Evolutionary conservation across 2,113 vertebrate species (phyloP), one percentile per base, ranked within the genome.

Genomic region (Sphaerodactylus townsendi): DNA sequence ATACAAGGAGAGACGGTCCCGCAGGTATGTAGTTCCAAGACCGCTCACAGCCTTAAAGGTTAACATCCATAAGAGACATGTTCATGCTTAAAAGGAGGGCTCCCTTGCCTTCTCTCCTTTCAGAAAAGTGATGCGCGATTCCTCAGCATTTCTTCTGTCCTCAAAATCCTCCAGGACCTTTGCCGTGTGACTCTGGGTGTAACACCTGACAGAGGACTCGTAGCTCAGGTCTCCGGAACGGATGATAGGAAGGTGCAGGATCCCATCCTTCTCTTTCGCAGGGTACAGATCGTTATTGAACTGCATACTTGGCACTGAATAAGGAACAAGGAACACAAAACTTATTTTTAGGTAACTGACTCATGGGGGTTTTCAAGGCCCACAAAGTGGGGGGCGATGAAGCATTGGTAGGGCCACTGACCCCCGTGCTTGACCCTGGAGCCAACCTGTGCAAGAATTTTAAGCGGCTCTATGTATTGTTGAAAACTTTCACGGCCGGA

Each of bases 271-370:
- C 95, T 99, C 99, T 92, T 96, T 97, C 80, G 96, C 97, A 0
- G 70, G 95, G 89, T 97, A 98, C 9, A 91, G 59, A 10, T 92
- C 97, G 94, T 97, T 99, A 90, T 95, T 95, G 91, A 99, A 99
- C 95, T 99, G 98, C 99, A 99, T 99, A 95, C 96, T 98, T 84
- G 99, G 98, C 82, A 99, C 99, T 99, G 93, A 28, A 66, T 70
- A 44, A 39, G 75, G 64, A 19, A 64, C 79, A 79, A 82, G 1
- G 21, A 17, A 11, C 11, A 59, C 59, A 62, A 62, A 23, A 28
- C 23, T 28, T 62, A 59, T 59, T 25, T 17, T 19, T 19, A 53
- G 50, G 25, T 19, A 59, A 21, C 25, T 23, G 19, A 53, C n/a
- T n/a, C n/a, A n/a, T n/a, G n/a, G n/a, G n/a, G n/a, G n/a, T n/a